Conservation (phyloP, 2,113 vertebrate species). For the Microtus oregoni region DNA sequence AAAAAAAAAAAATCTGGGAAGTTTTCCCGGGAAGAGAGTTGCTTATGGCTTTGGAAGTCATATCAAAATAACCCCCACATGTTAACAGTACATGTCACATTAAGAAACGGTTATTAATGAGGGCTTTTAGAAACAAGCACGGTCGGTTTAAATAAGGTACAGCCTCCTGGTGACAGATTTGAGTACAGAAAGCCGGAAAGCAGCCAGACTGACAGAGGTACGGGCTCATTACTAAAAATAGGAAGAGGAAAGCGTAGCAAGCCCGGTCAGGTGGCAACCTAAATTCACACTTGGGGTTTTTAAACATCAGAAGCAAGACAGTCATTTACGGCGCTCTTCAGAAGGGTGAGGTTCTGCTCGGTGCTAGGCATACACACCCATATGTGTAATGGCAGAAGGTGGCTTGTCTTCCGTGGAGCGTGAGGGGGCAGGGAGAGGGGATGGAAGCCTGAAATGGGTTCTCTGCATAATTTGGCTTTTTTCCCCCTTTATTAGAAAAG, state of each 20-base stretch:
- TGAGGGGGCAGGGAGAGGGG: constrained; percentile 24
- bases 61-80: constrained; percentile 73
- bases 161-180: constrained; percentile 73
- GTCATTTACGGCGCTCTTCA: constrained; percentile 59
- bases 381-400: constrained; percentile 73
- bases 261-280: constrained; percentile 72
- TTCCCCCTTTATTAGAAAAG: constrained; percentile 71
- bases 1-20: constrained; percentile 50
- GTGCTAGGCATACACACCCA: constrained; percentile 60
- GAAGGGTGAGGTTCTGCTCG: constrained; percentile 51
- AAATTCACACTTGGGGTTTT: constrained; percentile 68
- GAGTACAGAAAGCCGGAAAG: constrained; percentile 63
- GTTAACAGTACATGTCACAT: constrained; percentile 72
- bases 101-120: constrained; percentile 77
- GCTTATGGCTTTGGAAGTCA: constrained; percentile 70
- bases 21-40: constrained; percentile 72
- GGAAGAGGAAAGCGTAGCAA: background rate
- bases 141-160: constrained; percentile 66
- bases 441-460: constrained; percentile 51
- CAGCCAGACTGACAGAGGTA: constrained; percentile 68
- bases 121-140: constrained; percentile 63
- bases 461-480: constrained; percentile 53
- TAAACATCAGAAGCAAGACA: constrained; percentile 70
- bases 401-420: background rate
- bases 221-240: constrained; percentile 69